phyloP scores from a whole-genome alignment of 2,113 vertebrate species.

The Promerops cafer region DNA sequence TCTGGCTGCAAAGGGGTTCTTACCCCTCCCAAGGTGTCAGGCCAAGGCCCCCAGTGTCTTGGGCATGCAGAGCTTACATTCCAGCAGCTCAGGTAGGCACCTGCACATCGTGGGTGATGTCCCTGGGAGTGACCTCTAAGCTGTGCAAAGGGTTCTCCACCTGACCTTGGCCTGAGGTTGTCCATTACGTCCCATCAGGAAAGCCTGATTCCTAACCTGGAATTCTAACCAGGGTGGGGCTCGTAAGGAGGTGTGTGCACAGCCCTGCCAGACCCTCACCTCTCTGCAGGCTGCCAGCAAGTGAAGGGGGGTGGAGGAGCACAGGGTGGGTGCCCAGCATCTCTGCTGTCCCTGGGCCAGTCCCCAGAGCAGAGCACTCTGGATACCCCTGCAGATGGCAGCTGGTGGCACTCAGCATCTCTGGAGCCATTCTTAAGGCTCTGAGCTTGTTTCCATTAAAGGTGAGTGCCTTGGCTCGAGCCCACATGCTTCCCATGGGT shows the following conservation, averaged over 20 bases:
- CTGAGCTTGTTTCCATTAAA: neutral
- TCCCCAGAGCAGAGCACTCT: neutral
- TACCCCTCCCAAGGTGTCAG: neutral
- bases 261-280: neutral
- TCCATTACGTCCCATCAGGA: neutral
- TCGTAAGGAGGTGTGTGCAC: neutral
- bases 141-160: neutral
- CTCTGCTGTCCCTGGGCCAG: neutral
- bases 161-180: neutral
- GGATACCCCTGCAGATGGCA: neutral
- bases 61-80: neutral
- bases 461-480: neutral
- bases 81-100: neutral
- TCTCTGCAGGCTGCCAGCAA: neutral
- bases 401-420: neutral
- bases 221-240: neutral
- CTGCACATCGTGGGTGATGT: neutral
- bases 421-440: neutral
- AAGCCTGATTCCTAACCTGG: neutral
- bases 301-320: neutral
- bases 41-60: neutral
- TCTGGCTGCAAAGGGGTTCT: neutral
- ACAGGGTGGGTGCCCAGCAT: neutral
- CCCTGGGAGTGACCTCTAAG: neutral
- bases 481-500: fast-evolving